Base-by-base conservation (phyloP, 1,140 invertebrate genomes). In the Calosoma granatense region DNA sequence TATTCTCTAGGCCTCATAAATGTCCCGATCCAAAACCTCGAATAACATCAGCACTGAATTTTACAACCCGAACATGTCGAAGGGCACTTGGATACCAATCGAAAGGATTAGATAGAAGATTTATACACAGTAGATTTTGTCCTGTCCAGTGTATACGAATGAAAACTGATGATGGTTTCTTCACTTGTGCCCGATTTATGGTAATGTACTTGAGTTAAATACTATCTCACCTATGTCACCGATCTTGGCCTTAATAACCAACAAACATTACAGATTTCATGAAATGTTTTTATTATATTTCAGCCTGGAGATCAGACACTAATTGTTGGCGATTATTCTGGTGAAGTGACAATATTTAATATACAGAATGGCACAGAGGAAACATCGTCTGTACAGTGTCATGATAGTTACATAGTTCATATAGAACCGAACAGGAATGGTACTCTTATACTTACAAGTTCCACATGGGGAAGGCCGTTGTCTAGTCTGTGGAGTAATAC, bases 311-410 rank as follows among this genome's bases (percentile, higher is more conserved):
- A 90, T 66, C 84, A 90, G 62, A 85, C 83, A 63, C 70, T 96
- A 6, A 77, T 94, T 53, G 81, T 93, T 14, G 94, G 94, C 53
- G 94, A 90, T 0, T 87, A 88, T 55, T 78, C 83, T 19, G 94
- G 94, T 15, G 91, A 97, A 67, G 82, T 96, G 12, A 86, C 92
- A 66, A 78, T 92, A 59, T 92, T 88, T 67, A 96, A 94, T 72
- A 68, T 90, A 51, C 80, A 87, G 59, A 86, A 83, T 23, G 90
- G 86, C 20, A 80, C 79, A 62, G 90, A 94, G 65, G 85, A 91
- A 63, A 12, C 41, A 11, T 81, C 80, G 53, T 83, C 82, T 4
- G 88, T 88, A 64, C 77, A 82, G 26, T 91, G 90, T 56, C 90
- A 94, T 68, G 85, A 90, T 59, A 87, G 89, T 1, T 90, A 86